Conservation (phyloP, 2,797 vertebrate genomes). For the Alouatta caraya region DNA sequence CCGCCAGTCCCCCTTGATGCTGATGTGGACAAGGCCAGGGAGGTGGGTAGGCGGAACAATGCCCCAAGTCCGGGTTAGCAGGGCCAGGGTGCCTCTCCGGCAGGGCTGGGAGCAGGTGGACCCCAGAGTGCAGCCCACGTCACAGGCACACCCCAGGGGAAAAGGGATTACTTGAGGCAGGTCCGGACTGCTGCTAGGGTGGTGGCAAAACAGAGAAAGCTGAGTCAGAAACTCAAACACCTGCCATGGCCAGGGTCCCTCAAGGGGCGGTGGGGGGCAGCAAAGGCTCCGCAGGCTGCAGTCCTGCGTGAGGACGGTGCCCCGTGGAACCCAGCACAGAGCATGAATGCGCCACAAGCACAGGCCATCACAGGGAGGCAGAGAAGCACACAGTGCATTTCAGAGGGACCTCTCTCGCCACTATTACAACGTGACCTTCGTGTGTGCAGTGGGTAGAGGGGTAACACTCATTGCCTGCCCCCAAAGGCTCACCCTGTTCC, state of each 20-base stretch:
- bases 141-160: background rate
- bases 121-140: background rate
- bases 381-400: background rate
- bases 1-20: background rate
- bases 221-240: background rate
- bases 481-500: background rate
- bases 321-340: background rate
- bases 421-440: rapidly evolving
- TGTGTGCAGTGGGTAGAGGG: rapidly evolving
- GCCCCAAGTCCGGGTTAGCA: rapidly evolving
- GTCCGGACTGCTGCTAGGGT: background rate
- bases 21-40: background rate
- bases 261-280: background rate
- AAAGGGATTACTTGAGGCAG: background rate
- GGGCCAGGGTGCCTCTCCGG: background rate
- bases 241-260: rapidly evolving
- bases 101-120: background rate
- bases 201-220: background rate
- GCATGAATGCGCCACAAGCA: rapidly evolving
- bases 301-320: background rate
- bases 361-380: background rate
- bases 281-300: background rate
- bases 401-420: background rate
- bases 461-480: rapidly evolving
- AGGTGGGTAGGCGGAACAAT: rapidly evolving